phyloP scores from a whole-genome alignment of 53 echinoderm and acorn worm genomes.

The Temnopleurus reevesii region DNA sequence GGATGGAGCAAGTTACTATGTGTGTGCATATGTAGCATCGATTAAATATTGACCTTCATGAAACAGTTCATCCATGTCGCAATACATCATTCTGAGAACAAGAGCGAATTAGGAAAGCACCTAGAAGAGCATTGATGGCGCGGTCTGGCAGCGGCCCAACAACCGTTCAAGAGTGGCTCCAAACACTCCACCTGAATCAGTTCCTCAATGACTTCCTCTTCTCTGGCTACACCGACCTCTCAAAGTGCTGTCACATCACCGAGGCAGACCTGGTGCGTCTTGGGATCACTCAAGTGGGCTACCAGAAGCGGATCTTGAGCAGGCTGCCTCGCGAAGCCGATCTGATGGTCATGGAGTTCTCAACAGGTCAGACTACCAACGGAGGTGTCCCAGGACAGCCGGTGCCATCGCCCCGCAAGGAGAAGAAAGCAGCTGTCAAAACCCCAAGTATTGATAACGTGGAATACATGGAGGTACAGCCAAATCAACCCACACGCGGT shows the following conservation, averaged over 20 bases:
- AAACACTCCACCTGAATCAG: slow-evolving; percentile 70
- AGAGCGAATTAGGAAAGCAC: neutral
- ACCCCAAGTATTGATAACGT: slow-evolving; percentile 14
- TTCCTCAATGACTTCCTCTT: slow-evolving; percentile 67
- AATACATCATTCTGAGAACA: no score
- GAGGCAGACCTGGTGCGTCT: slow-evolving; percentile 68
- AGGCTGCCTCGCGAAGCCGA: slow-evolving; percentile 69
- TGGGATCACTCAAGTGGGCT: slow-evolving; percentile 83
- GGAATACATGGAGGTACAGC: slow-evolving; percentile 13
- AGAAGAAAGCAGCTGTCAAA: neutral
- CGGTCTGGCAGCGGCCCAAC: slow-evolving; percentile 35
- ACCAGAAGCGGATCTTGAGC: slow-evolving; percentile 83
- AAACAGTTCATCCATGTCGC: neutral
- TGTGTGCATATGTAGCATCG: neutral
- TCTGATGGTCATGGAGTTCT: slow-evolving; percentile 61
- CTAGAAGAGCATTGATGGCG: slow-evolving; percentile 45
- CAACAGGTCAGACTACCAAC: neutral
- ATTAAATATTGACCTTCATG: no score
- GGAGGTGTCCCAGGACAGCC: slow-evolving; percentile 19
- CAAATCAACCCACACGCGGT: neutral
- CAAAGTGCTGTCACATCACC: slow-evolving; percentile 66
- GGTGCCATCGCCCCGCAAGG: slow-evolving; percentile 42
- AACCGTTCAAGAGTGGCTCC: slow-evolving; percentile 74
- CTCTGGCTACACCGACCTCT: slow-evolving; percentile 72
- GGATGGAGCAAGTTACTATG: neutral